Evolutionary conservation across 1,140 invertebrate genomes (phyloP).

Genomic region (Macrostomum lignano): DNA sequence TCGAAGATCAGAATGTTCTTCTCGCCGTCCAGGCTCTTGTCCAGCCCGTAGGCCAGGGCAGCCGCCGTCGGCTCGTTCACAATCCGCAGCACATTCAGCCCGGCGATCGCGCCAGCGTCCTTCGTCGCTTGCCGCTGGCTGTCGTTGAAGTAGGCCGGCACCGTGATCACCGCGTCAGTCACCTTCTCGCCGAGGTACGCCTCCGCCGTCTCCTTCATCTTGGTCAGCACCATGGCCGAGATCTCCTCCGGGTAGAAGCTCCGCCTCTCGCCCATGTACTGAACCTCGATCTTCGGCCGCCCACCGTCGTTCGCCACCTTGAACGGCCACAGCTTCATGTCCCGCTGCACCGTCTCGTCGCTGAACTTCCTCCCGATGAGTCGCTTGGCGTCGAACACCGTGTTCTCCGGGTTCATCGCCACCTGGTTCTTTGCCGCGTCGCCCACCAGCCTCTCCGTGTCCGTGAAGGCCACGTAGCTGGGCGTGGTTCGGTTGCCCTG

Average conservation of each 20-base stretch:
- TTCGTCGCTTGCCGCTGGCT: no score
- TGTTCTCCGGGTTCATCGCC: conserved; percentile 67
- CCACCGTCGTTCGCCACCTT: conserved; percentile 48
- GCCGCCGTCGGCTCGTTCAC: no score
- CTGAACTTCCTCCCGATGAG: conserved; percentile 49
- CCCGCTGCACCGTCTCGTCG: conserved; percentile 38
- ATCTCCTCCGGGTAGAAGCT: conserved; percentile 68
- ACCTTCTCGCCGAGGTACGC: no score
- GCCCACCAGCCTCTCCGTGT: conserved; percentile 53
- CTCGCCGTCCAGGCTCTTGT: no score
- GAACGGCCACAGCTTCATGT: conserved; percentile 36
- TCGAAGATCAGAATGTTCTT: no score
- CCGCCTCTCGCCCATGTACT: conserved; percentile 62
- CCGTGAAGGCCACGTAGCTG: conserved; percentile 62
- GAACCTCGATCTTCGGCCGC: conserved; percentile 48
- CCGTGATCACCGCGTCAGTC: no score
- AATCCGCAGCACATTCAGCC: no score
- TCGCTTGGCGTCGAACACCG: conserved; percentile 61
- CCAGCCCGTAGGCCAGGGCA: no score
- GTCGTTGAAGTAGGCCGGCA: no score
- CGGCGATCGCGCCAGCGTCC: no score
- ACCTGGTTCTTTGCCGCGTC: conserved; percentile 38
- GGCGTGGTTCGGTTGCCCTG: conserved; percentile 65
- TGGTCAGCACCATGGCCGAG: conserved; percentile 54
- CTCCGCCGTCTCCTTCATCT: no score